Conservation (phyloP, 2,888 invertebrate genomes). For the Agelastica alni region DNA sequence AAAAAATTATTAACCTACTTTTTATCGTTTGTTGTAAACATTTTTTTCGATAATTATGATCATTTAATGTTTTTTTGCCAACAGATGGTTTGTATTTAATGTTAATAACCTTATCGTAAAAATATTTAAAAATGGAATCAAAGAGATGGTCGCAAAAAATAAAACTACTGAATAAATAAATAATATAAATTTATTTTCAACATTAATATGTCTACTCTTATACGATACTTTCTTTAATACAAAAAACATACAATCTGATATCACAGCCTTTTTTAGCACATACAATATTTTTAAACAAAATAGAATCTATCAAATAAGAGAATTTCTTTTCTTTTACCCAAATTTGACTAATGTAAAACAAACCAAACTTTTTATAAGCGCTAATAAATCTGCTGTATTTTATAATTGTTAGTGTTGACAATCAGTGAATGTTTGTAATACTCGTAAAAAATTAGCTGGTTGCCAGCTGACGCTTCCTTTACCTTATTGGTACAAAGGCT, state of each 20-base stretch:
- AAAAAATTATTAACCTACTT: background rate
- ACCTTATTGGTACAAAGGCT: too few species aligned
- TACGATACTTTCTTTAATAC: conserved; percentile 36
- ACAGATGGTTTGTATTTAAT: background rate
- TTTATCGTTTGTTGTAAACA: too few species aligned
- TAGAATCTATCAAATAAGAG: background rate
- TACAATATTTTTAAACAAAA: conserved; percentile 32
- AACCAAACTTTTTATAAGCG: too few species aligned
- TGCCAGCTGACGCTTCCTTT: too few species aligned
- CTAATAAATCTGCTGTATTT: too few species aligned
- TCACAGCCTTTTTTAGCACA: conserved; percentile 54
- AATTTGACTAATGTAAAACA: too few species aligned
- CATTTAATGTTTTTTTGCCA: background rate
- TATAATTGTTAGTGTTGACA: too few species aligned
- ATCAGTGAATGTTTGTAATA: too few species aligned
- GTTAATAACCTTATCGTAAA: background rate
- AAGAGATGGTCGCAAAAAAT: background rate
- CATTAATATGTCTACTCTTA: conserved; percentile 37
- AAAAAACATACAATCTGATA: conserved; percentile 42
- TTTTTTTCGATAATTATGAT: background rate
- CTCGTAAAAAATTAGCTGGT: too few species aligned
- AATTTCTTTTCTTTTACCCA: too few species aligned
- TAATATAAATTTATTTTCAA: conserved; percentile 40
- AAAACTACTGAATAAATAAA: conserved; percentile 21
- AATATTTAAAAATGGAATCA: background rate